These are phyloP conservation scores for Standfussiana lucernea DNA, from an alignment of 2,888 invertebrate genomes.

Conservation along the genomic window DNA sequence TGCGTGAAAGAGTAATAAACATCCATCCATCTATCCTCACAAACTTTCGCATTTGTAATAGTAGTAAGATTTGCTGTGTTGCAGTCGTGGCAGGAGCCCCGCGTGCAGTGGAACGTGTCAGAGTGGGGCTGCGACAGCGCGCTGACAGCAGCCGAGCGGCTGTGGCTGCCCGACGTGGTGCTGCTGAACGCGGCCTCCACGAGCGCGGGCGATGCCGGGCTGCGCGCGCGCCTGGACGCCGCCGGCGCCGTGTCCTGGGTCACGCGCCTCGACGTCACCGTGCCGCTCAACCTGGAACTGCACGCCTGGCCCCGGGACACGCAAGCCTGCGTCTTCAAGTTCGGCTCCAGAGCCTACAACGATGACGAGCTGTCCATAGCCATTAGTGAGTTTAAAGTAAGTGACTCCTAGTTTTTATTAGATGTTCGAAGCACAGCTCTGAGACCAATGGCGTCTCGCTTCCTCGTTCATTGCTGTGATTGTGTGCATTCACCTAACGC, in stretches of 20 bases:
- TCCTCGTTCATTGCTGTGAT: not conserved
- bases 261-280: conserved; percentile 77
- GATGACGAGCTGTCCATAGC: conserved; percentile 90
- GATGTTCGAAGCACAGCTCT: not conserved
- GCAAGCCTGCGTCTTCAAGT: conserved; percentile 92
- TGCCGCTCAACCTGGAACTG: conserved; percentile 84
- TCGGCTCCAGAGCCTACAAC: conserved; percentile 94
- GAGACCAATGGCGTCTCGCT: not conserved
- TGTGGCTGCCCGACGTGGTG: conserved; percentile 95
- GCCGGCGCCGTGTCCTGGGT: conserved; percentile 91
- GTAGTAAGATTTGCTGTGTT: conserved; percentile 64
- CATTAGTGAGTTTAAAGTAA: conserved; percentile 73
- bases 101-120: conserved; percentile 93
- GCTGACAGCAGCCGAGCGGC: conserved; percentile 92
- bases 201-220: conserved; percentile 91
- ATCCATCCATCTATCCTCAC: too few species aligned
- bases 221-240: conserved; percentile 92
- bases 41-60: too few species aligned
- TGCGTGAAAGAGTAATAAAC: too few species aligned
- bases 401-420: not conserved
- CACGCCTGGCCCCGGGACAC: conserved; percentile 94
- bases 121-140: conserved; percentile 92
- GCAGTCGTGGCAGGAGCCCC: conserved; percentile 94
- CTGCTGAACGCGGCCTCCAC: conserved; percentile 93
- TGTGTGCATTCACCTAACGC: not conserved